Percentiles rank a stretch among this genome's conserved stretches.
phyloP scores from a whole-genome alignment of 2,113 vertebrate species.

The Takifugu flavidus region DNA sequence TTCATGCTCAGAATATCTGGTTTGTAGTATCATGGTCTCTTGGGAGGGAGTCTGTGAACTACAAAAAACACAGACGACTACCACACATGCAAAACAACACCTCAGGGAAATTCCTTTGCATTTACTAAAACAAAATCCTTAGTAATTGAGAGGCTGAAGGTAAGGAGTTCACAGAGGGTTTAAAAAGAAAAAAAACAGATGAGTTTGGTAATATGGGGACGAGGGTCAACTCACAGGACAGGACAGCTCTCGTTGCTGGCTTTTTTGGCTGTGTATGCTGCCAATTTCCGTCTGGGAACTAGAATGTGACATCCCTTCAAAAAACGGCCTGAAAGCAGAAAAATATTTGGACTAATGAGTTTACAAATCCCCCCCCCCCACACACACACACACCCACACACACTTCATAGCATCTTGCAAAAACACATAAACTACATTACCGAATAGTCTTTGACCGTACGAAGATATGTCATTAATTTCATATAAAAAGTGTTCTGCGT shows the following conservation, averaged over 20 bases:
- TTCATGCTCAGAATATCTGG: slow-evolving; percentile 42
- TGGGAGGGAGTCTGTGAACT: slow-evolving; percentile 44
- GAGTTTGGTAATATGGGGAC: neutral
- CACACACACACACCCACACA: no score
- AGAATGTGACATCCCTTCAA: slow-evolving; percentile 79
- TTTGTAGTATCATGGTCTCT: slow-evolving; percentile 15
- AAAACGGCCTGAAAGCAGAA: slow-evolving; percentile 72
- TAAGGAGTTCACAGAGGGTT: slow-evolving; percentile 3
- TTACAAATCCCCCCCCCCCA: no score
- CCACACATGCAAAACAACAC: slow-evolving; percentile 33
- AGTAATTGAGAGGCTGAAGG: slow-evolving; percentile 11
- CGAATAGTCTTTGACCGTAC: no score
- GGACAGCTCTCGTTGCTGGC: slow-evolving; percentile 64
- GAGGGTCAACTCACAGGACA: slow-evolving; percentile 65
- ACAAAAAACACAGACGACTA: slow-evolving; percentile 19
- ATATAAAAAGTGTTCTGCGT: neutral
- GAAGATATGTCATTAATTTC: no score
- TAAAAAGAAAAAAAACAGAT: slow-evolving; percentile 5
- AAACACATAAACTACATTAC: neutral
- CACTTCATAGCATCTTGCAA: no score
- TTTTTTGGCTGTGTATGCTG: slow-evolving; percentile 74
- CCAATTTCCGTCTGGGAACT: slow-evolving; percentile 80
- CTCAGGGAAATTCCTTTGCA: slow-evolving; percentile 28
- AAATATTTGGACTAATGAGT: neutral
- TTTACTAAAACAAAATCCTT: slow-evolving; percentile 21